phyloP scores from a whole-genome alignment of 35 echinoderm and acorn worm genomes.

The Apostichopus parvimensis region DNA sequence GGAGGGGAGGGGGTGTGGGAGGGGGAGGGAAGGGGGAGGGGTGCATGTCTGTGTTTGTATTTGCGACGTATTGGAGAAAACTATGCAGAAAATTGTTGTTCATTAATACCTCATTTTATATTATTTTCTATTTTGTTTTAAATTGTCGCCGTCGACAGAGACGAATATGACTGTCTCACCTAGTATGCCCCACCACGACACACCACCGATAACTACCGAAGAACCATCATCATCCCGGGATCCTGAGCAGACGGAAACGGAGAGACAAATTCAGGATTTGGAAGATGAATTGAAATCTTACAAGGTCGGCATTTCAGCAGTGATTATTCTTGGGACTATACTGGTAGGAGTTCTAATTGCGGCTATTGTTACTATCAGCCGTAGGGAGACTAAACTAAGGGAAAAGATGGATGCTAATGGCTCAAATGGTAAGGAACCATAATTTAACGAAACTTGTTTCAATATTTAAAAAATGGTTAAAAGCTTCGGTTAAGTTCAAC shows the following conservation, averaged over 20 bases:
- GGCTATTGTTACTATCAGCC: not conserved
- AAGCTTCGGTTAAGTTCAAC: no score
- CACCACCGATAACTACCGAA: not conserved
- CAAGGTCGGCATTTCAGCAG: slow-evolving; percentile 20
- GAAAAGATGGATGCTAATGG: not conserved
- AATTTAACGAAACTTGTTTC: not conserved
- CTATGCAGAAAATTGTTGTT: no score
- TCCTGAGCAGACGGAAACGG: not conserved
- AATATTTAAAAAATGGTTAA: no score
- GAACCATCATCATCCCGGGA: not conserved
- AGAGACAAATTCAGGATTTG: slow-evolving; percentile 11
- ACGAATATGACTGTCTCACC: not conserved
- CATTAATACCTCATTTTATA: no score
- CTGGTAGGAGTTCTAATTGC: slow-evolving; percentile 11
- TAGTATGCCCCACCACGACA: no score
- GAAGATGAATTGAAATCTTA: slow-evolving; percentile 7
- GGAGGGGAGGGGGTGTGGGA: no score
- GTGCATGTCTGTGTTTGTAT: not conserved
- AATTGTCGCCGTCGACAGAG: not conserved
- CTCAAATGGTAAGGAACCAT: not conserved
- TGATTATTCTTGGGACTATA: not conserved
- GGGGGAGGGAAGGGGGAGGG: not conserved
- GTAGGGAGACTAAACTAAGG: not conserved
- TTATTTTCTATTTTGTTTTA: no score
- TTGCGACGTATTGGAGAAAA: no score